Evolutionary conservation across 1,140 invertebrate species (phyloP).

Genomic region (Archivesica marissinica): DNA sequence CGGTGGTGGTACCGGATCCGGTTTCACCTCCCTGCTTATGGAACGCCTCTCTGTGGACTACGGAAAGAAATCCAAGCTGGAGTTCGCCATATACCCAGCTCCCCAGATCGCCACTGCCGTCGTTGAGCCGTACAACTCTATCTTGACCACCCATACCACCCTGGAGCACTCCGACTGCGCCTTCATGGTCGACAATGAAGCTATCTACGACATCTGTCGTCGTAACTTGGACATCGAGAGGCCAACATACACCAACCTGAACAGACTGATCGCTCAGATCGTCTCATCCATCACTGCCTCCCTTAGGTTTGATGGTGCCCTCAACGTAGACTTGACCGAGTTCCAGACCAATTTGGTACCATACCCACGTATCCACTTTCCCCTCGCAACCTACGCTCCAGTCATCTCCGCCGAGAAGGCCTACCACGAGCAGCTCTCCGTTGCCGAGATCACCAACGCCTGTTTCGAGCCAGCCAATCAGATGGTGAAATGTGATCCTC

Average conservation of each 20-base stretch:
- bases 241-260: conserved; percentile 91
- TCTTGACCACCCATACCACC: conserved; percentile 85
- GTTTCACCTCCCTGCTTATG: conserved; percentile 94
- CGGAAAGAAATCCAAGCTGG: conserved; percentile 94
- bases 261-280: conserved; percentile 87
- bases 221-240: conserved; percentile 89
- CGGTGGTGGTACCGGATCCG: conserved; percentile 86
- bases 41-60: conserved; percentile 94
- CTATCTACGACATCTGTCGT: conserved; percentile 84
- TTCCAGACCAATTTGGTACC: conserved; percentile 89
- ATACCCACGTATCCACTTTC: conserved; percentile 83
- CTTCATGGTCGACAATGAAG: conserved; percentile 87
- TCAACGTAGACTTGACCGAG: conserved; percentile 90
- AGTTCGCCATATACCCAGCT: conserved; percentile 95
- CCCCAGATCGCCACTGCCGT: conserved; percentile 89
- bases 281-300: conserved; percentile 87
- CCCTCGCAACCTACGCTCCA: conserved; percentile 81
- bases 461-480: conserved; percentile 93
- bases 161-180: conserved; percentile 92
- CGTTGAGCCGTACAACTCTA: conserved; percentile 83
- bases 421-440: conserved; percentile 84
- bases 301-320: conserved; percentile 89
- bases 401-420: conserved; percentile 82
- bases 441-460: conserved; percentile 87
- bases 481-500: conserved; percentile 70